phyloP scores from a whole-genome alignment of 2,113 vertebrate genomes.

The Edolisoma coerulescens region DNA sequence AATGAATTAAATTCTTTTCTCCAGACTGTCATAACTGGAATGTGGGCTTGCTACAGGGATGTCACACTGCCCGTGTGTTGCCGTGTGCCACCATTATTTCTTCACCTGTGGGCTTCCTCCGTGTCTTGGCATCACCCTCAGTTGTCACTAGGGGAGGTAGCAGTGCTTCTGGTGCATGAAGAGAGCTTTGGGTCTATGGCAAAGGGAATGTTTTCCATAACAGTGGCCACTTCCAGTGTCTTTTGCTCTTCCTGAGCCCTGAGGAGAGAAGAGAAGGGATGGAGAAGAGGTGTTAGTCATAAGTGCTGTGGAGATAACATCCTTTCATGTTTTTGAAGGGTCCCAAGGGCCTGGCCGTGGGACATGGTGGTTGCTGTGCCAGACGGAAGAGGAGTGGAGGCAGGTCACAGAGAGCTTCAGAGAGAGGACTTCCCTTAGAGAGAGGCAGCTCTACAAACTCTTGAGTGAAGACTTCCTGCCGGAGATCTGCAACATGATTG shows the following conservation, averaged over 20 bases:
- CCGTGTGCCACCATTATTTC: not conserved
- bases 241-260: not conserved
- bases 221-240: not conserved
- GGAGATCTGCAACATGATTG: constrained; percentile 97
- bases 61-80: not conserved
- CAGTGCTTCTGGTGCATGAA: not conserved
- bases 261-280: not conserved
- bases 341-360: constrained; percentile 80
- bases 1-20: not conserved
- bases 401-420: constrained; percentile 91
- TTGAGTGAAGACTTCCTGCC: constrained; percentile 97
- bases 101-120: not conserved
- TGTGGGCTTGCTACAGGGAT: not conserved
- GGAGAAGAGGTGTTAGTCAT: not conserved
- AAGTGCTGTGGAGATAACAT: not conserved
- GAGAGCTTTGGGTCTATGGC: not conserved
- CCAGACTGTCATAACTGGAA: not conserved
- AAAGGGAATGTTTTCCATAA: not conserved
- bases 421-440: constrained; percentile 87
- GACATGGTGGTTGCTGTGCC: constrained; percentile 92
- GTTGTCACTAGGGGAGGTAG: not conserved
- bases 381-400: constrained; percentile 93
- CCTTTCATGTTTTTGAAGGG: constrained; percentile 52
- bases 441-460: constrained; percentile 92
- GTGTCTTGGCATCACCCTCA: not conserved